Base-by-base conservation (phyloP, 2,113 vertebrate genomes). In the Fulmarus glacialis region DNA sequence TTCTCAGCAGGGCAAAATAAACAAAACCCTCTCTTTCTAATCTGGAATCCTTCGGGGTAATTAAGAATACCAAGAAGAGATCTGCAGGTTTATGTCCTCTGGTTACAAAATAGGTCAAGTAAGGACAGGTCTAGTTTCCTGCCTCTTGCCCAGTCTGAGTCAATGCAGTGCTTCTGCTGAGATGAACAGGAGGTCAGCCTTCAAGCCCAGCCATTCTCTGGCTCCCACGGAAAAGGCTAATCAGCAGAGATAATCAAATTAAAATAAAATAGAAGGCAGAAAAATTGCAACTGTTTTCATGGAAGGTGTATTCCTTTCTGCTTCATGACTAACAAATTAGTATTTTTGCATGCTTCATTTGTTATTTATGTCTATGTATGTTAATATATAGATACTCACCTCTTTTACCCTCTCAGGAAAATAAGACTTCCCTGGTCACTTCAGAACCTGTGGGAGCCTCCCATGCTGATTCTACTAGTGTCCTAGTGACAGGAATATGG, bases 11-110 rank as follows among this genome's bases (percentile, higher is more conserved):
- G 81, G 26, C 20, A 53, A 43, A 88, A 63, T 15, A 38, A 80
- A 53, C 24, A 20, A 82, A 47, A 0, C 4, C 7, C 7, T 64
- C 26, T 59, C 22, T 74, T 27, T 19, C 11, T 32, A 12, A 15
- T 7, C 34, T 27, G 70, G 55, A 73, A 60, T 55, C 27, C 32
- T 2, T 53, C 1, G 0, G 27, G 36, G 15, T 9, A 8, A 1
- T 14, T 8, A 34, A 50, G 48, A 50, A 13, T 9, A 12, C 15
- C 38, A 29, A 27, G 48, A 16, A 40, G 15, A 27, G 42, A 29
- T 24, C 66, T 53, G 66, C 47, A 60, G 84, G 74, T 20, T 75
- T 23, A 4, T 32, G 66, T 32, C 47, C 19, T 38, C 29, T 27
- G 42, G 29, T 53, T 58, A 11, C 63, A 38, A 48, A 70, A 67